phyloP scores from a whole-genome alignment of 2,797 vertebrate species.

The Poecile montanus region DNA sequence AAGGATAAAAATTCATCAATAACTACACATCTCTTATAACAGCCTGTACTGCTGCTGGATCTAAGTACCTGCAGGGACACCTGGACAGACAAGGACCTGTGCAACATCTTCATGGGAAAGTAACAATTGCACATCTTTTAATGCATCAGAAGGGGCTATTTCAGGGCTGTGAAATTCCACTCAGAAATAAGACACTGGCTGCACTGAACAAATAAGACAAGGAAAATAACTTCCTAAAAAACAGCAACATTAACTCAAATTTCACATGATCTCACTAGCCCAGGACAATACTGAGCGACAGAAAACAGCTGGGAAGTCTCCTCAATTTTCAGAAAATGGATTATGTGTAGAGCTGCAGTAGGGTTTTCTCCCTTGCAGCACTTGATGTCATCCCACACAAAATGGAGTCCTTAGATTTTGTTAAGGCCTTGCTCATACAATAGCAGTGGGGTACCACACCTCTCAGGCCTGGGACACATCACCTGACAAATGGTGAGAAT shows the following conservation, averaged over 20 bases:
- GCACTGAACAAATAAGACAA: neutral
- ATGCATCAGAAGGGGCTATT: neutral
- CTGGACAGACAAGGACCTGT: neutral
- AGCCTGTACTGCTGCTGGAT: neutral
- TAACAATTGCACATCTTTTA: neutral
- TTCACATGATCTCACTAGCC: neutral
- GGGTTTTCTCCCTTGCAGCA: neutral
- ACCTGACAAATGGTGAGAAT: neutral
- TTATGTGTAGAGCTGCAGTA: neutral
- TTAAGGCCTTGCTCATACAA: neutral
- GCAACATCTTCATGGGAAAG: neutral
- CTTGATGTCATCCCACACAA: neutral
- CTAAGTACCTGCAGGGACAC: neutral
- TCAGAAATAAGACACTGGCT: neutral
- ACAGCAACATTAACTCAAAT: neutral
- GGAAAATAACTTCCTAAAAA: neutral
- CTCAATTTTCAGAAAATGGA: neutral
- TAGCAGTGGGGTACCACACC: neutral
- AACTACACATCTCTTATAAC: neutral
- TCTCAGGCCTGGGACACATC: rapidly evolving
- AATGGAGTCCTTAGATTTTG: neutral
- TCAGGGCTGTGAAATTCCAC: neutral
- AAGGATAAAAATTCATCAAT: neutral
- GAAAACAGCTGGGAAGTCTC: neutral
- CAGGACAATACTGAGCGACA: neutral